Percentiles rank a stretch among this genome's conserved stretches.
Evolutionary conservation across 2,113 vertebrate species (phyloP).

Genomic region (Pao palembangensis): DNA sequence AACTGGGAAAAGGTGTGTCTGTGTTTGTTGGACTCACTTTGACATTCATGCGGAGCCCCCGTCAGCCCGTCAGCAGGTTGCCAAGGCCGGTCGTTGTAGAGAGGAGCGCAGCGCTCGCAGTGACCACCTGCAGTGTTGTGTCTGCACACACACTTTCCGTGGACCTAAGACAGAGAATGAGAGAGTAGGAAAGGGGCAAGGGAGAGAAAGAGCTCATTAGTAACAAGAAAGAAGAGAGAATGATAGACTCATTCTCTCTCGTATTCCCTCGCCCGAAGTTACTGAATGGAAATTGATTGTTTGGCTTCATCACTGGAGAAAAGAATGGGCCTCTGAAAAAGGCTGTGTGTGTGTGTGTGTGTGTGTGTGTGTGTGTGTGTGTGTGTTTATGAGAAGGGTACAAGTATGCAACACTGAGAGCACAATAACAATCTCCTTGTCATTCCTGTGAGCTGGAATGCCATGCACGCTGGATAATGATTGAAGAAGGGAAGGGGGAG

Average conservation of each 20-base stretch:
- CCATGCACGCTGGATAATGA: conserved; percentile 74
- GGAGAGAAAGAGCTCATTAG: conserved; percentile 36
- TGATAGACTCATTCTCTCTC: conserved; percentile 18
- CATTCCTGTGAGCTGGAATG: conserved; percentile 74
- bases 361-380: conserved; percentile 29
- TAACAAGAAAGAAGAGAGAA: conserved; percentile 7
- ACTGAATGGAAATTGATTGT: conserved; percentile 67
- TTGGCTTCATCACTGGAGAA: conserved; percentile 66
- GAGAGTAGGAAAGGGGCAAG: not conserved
- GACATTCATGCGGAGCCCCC: conserved; percentile 85
- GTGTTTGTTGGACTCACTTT: conserved; percentile 78
- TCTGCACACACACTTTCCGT: conserved; percentile 93
- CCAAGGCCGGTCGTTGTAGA: conserved; percentile 94
- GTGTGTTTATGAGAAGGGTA: conserved; percentile 54
- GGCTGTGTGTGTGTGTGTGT: conserved; percentile 17
- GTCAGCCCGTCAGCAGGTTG: conserved; percentile 88
- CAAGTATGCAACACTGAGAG: conserved; percentile 69
- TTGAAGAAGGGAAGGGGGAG: conserved; percentile 37
- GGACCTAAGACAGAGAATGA: conserved; percentile 74
- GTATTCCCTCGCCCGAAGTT: conserved; percentile 37
- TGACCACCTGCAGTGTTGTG: conserved; percentile 93
- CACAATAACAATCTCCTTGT: conserved; percentile 78
- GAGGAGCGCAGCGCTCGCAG: conserved; percentile 84
- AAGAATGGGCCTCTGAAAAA: conserved; percentile 50
- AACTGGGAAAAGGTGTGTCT: not conserved